Conservation (phyloP, 1,140 invertebrate genomes). For the Lithobius niger region DNA sequence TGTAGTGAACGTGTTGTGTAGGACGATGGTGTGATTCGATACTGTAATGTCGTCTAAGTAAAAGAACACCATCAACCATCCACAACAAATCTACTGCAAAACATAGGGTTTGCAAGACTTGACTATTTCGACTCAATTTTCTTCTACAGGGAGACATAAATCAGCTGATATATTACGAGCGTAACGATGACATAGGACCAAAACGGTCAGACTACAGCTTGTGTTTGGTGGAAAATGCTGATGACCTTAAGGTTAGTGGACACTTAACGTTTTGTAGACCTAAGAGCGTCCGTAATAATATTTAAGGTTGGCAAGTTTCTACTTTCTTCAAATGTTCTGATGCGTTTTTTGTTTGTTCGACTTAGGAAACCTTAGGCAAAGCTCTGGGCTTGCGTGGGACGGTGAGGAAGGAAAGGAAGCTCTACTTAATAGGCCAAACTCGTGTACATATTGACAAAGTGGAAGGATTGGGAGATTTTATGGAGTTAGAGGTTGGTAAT, state of each 20-base stretch:
- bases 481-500: slow-evolving; percentile 71
- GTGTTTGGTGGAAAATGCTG: slow-evolving; percentile 35
- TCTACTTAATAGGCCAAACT: slow-evolving; percentile 70
- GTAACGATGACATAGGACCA: slow-evolving; percentile 51
- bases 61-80: too few species aligned
- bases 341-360: background rate
- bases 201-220: slow-evolving; percentile 52
- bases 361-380: slow-evolving; percentile 11
- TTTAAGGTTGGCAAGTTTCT: slow-evolving; percentile 5
- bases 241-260: slow-evolving; percentile 23
- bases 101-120: too few species aligned
- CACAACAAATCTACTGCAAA: too few species aligned
- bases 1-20: too few species aligned
- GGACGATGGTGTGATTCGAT: too few species aligned
- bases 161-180: slow-evolving; percentile 62
- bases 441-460: slow-evolving; percentile 79
- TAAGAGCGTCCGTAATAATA: background rate
- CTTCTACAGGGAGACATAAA: slow-evolving; percentile 16
- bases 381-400: slow-evolving; percentile 49
- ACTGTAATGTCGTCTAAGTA: too few species aligned
- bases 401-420: slow-evolving; percentile 53
- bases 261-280: too few species aligned
- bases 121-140: too few species aligned
- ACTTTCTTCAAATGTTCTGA: slow-evolving; percentile 11
- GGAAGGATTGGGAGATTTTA: slow-evolving; percentile 60